phyloP scores from a whole-genome alignment of 2,888 invertebrate genomes.

The Pristionchus mayeri region DNA sequence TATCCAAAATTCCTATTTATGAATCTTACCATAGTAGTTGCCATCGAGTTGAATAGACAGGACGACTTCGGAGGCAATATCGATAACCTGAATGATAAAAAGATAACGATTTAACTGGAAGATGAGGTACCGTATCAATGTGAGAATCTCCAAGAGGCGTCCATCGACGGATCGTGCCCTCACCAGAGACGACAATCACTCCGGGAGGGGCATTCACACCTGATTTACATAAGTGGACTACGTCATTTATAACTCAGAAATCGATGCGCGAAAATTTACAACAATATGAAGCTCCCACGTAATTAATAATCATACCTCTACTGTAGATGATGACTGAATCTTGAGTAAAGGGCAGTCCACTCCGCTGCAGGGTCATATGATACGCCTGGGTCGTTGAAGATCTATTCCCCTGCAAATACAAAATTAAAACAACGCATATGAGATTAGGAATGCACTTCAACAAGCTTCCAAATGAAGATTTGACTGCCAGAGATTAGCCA shows the following conservation, averaged over 20 bases:
- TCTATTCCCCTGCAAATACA: constrained; percentile 22
- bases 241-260: too few relatives aligned
- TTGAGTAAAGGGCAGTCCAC: constrained; percentile 42
- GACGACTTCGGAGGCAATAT: constrained; percentile 43
- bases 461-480: constrained; percentile 42
- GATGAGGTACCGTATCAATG: constrained; percentile 32
- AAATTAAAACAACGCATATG: neutral
- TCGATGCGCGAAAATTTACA: too few relatives aligned
- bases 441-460: neutral
- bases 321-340: constrained; percentile 39
- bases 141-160: constrained; percentile 35
- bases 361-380: constrained; percentile 31
- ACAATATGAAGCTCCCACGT: too few relatives aligned
- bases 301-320: too few relatives aligned
- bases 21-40: constrained; percentile 20
- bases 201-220: neutral
- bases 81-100: constrained; percentile 24
- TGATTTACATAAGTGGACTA: neutral
- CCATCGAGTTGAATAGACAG: constrained; percentile 11
- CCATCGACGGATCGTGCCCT: constrained; percentile 42
- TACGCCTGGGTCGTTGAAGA: neutral
- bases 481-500: constrained; percentile 45
- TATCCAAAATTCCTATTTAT: neutral
- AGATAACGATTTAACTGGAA: neutral
- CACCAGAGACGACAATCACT: constrained; percentile 23